phyloP scores from a whole-genome alignment of 2,888 invertebrate genomes.

The Stramonita haemastoma region DNA sequence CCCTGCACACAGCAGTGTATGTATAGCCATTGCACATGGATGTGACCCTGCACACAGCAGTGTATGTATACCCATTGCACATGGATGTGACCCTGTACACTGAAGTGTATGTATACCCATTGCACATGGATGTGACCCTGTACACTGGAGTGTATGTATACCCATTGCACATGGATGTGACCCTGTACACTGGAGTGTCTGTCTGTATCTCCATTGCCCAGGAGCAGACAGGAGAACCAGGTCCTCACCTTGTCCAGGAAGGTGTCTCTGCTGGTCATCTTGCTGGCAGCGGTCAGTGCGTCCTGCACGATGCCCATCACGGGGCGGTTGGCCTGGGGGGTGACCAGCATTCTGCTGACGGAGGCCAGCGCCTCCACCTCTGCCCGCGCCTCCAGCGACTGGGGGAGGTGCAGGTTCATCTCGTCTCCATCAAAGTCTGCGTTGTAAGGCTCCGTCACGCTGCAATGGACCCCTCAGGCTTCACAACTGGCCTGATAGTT shows the following conservation, averaged over 20 bases:
- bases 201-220: too few relatives aligned
- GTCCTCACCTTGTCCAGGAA: constrained; percentile 89
- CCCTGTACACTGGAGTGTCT: too few relatives aligned
- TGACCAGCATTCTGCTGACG: constrained; percentile 98
- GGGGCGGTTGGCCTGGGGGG: constrained; percentile 98
- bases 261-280: constrained; percentile 99
- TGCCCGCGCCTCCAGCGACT: constrained; percentile 98
- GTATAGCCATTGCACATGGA: too few relatives aligned
- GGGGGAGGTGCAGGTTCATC: constrained; percentile 99
- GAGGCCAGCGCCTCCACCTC: constrained; percentile 98
- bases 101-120: too few relatives aligned
- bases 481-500: too few relatives aligned
- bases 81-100: too few relatives aligned
- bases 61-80: too few relatives aligned
- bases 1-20: too few relatives aligned
- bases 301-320: constrained; percentile 99
- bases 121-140: too few relatives aligned
- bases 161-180: too few relatives aligned
- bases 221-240: background rate
- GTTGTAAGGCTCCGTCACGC: constrained; percentile 99
- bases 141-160: too few relatives aligned
- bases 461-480: constrained; percentile 77
- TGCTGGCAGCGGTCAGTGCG: constrained; percentile 96
- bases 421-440: constrained; percentile 99
- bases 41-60: too few relatives aligned